Percentiles rank a stretch among this genome's conserved stretches.
phyloP scores from a whole-genome alignment of 2,113 vertebrate genomes.

The Alexandromys fortis region DNA sequence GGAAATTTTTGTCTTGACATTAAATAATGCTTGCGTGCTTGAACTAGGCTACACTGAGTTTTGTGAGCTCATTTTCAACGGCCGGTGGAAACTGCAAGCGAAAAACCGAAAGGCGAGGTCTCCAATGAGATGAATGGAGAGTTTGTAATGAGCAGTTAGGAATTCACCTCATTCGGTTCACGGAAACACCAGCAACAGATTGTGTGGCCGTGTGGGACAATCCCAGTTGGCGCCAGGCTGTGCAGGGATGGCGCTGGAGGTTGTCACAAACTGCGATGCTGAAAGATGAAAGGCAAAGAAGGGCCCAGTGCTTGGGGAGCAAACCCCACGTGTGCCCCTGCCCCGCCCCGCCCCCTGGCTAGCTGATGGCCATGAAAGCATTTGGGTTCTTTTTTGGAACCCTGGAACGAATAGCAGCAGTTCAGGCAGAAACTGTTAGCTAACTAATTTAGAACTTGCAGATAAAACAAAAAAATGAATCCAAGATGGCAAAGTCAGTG shows the following conservation, averaged over 20 bases:
- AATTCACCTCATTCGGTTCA: slow-evolving; percentile 64
- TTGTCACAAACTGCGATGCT: not conserved
- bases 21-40: slow-evolving; percentile 1
- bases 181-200: slow-evolving; percentile 64
- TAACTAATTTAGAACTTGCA: not conserved
- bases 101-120: not conserved
- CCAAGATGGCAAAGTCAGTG: not conserved
- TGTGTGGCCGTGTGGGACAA: slow-evolving; percentile 55
- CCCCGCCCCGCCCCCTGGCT: not conserved
- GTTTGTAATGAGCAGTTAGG: slow-evolving; percentile 56
- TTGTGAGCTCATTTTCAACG: not conserved
- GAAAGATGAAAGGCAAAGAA: slow-evolving; percentile 42
- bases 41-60: slow-evolving; percentile 43
- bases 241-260: not conserved
- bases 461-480: slow-evolving; percentile 22
- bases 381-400: slow-evolving; percentile 41
- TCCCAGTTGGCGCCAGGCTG: not conserved
- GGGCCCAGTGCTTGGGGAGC: not conserved
- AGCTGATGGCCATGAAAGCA: not conserved
- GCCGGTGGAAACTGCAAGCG: not conserved
- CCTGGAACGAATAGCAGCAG: slow-evolving; percentile 3
- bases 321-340: not conserved
- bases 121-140: slow-evolving; percentile 19
- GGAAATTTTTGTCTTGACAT: slow-evolving; percentile 21
- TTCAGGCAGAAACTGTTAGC: not conserved